A percentile compares a stretch with the other conserved stretches of the same genome.
Evolutionary conservation across 2,797 vertebrate species (phyloP).

Genomic region (Falco cherrug): DNA sequence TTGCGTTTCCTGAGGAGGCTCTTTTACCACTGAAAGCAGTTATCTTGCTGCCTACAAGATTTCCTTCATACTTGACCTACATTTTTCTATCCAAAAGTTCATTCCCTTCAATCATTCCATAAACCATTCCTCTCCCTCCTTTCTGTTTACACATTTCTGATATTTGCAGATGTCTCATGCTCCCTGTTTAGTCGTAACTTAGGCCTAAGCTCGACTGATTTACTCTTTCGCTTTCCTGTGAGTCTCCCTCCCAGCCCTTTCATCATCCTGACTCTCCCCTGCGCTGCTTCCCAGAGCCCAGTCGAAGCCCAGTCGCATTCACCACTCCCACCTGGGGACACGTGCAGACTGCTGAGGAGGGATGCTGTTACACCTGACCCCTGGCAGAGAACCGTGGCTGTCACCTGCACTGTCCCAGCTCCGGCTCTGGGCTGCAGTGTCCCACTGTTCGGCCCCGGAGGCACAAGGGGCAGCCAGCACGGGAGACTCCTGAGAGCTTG

Average conservation of each 20-base stretch:
- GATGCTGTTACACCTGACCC: neutral
- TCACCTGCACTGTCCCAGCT: neutral
- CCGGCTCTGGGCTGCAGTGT: neutral
- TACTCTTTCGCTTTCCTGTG: neutral
- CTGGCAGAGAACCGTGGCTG: neutral
- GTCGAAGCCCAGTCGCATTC: neutral
- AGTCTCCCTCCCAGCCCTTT: neutral
- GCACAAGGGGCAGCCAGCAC: neutral
- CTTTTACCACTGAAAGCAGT: neutral
- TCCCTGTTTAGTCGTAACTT: conserved; percentile 38
- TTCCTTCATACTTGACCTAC: conserved; percentile 52
- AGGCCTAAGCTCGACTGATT: neutral
- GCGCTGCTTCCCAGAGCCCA: neutral
- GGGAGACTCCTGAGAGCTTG: neutral
- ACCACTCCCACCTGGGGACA: neutral
- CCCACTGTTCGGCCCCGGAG: rapidly evolving
- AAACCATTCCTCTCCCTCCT: conserved; percentile 20
- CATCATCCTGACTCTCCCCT: neutral
- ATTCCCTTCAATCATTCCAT: conserved; percentile 48
- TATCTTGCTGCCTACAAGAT: neutral
- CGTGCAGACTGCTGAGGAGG: neutral
- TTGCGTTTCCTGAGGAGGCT: neutral
- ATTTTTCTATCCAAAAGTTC: conserved; percentile 62
- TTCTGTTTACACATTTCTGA: conserved; percentile 56
- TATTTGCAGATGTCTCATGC: conserved; percentile 37